Conservation (phyloP, 2,797 vertebrate species). For the Trachurus trachurus region DNA sequence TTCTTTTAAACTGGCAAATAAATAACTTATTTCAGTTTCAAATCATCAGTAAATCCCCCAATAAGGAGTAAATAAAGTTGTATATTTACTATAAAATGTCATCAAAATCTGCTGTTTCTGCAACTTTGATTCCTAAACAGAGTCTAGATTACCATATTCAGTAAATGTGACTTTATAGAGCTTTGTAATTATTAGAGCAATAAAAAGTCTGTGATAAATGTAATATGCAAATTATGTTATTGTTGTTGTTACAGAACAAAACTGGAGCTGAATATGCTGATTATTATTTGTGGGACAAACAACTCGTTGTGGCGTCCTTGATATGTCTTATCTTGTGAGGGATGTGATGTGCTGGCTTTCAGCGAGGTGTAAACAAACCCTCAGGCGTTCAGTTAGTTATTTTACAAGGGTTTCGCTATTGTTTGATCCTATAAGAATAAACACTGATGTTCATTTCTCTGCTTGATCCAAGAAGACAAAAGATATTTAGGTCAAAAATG, state of each 20-base stretch:
- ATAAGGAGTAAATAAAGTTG: too few relatives aligned
- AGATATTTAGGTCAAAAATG: too few relatives aligned
- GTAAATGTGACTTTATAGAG: neutral
- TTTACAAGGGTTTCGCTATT: neutral
- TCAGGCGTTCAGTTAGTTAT: too few relatives aligned
- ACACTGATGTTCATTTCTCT: too few relatives aligned
- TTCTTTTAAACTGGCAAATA: constrained; percentile 4
- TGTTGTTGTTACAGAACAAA: neutral
- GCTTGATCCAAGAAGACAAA: too few relatives aligned
- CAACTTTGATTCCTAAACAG: neutral
- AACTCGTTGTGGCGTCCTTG: neutral
- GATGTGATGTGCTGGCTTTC: neutral
- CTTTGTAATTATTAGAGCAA: neutral
- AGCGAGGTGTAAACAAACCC: neutral
- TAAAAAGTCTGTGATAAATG: neutral
- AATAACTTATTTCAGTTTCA: neutral
- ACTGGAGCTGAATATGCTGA: neutral
- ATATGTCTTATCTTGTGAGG: neutral
- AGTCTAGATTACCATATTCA: neutral
- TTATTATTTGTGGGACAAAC: neutral
- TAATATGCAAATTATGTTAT: neutral
- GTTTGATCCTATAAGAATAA: too few relatives aligned
- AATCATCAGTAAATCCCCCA: too few relatives aligned
- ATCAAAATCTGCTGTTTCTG: too few relatives aligned
- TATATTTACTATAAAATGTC: too few relatives aligned